These are phyloP conservation scores for Coreius guichenoti DNA, from an alignment of 2,797 vertebrate species.

Conservation along the genomic window DNA sequence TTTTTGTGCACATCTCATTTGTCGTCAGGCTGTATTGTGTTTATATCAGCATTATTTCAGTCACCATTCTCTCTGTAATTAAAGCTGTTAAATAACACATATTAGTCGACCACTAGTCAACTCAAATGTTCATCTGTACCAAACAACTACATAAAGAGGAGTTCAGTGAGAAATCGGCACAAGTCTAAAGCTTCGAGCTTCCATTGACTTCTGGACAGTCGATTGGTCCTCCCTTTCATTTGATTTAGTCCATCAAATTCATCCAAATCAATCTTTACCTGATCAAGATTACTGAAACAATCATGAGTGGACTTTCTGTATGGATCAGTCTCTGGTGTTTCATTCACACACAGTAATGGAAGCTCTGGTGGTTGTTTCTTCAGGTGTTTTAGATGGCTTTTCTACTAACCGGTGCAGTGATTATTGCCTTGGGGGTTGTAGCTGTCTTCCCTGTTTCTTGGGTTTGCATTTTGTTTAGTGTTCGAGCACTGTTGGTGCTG, in stretches of 20 bases:
- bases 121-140: not conserved
- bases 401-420: constrained; percentile 69
- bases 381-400: constrained; percentile 56
- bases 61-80: not conserved
- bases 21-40: not conserved
- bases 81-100: not conserved
- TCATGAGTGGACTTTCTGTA: not conserved
- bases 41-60: not conserved
- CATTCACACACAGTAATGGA: constrained; percentile 61
- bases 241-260: constrained; percentile 5
- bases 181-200: constrained; percentile 74
- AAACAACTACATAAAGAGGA: not conserved
- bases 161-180: constrained; percentile 60
- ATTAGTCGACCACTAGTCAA: not conserved
- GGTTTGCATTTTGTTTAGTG: constrained; percentile 46
- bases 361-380: constrained; percentile 63
- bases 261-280: not conserved
- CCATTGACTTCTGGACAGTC: constrained; percentile 65
- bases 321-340: not conserved
- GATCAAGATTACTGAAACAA: not conserved
- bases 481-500: constrained; percentile 32
- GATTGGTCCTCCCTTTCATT: constrained; percentile 29
- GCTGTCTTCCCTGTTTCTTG: constrained; percentile 65
- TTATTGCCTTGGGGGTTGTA: constrained; percentile 60
- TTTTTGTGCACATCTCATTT: not conserved